Percentiles rank a stretch among this genome's conserved stretches.
Conservation (phyloP, 2,113 vertebrate genomes). For the Apodemus speciosus region DNA sequence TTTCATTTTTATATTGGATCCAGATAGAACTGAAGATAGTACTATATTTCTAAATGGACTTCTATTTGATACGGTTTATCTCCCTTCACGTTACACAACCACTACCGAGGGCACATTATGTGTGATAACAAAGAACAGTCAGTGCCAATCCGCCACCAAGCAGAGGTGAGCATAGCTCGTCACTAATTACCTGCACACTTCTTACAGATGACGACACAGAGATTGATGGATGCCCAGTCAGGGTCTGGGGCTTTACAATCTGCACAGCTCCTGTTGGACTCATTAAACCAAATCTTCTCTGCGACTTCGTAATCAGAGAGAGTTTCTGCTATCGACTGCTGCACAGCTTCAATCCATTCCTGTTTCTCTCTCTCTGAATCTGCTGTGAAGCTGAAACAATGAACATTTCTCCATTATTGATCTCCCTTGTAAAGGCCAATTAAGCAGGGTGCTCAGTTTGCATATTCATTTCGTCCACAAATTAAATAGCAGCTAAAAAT, state of each 20-base stretch:
- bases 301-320: constrained; percentile 99
- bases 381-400: constrained; percentile 95
- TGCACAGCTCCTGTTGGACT: constrained; percentile 95
- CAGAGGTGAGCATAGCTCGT: constrained; percentile 3
- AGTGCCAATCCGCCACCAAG: neutral
- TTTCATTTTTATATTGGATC: constrained; percentile 56
- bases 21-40: constrained; percentile 39
- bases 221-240: constrained; percentile 98
- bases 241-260: constrained; percentile 92
- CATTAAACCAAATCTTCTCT: constrained; percentile 99
- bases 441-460: constrained; percentile 81
- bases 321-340: constrained; percentile 96
- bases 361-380: constrained; percentile 95
- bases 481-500: constrained; percentile 66
- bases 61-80: neutral
- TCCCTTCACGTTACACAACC: constrained; percentile 52
- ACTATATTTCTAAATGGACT: constrained; percentile 29
- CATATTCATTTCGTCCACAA: constrained; percentile 76
- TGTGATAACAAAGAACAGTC: neutral
- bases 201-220: constrained; percentile 98
- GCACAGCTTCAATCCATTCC: constrained; percentile 96
- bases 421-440: constrained; percentile 89
- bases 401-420: constrained; percentile 86
- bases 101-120: neutral
- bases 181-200: constrained; percentile 94